Percentiles rank a stretch among this genome's conserved stretches.
Evolutionary conservation across 2,888 invertebrate species (phyloP).

Genomic region (Trypoxylon attenuatum): DNA sequence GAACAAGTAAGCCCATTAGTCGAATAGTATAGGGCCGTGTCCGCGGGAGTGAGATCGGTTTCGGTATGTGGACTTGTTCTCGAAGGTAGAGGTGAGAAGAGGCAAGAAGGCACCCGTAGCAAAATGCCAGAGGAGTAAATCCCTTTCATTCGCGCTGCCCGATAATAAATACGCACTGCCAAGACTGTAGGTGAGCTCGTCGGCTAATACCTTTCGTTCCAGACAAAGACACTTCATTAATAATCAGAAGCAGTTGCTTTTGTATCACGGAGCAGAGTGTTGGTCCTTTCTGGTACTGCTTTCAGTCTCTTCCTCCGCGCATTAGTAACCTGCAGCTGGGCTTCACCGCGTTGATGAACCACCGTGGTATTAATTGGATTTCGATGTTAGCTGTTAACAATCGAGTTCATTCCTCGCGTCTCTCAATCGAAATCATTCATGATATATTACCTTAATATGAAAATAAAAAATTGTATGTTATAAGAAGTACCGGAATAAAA

Average conservation of each 20-base stretch:
- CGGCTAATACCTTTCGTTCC: constrained; percentile 61
- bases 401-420: constrained; percentile 25
- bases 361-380: constrained; percentile 48
- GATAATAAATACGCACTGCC: constrained; percentile 56
- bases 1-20: background rate
- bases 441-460: too few relatives aligned
- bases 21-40: background rate
- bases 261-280: constrained; percentile 54
- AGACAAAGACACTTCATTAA: constrained; percentile 70
- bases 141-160: constrained; percentile 30
- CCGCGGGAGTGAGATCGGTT: background rate
- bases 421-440: too few relatives aligned
- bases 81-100: background rate
- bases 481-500: too few relatives aligned
- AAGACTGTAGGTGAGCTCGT: constrained; percentile 32
- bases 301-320: constrained; percentile 42
- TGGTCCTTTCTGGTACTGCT: background rate
- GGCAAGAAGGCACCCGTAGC: constrained; percentile 21
- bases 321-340: constrained; percentile 34
- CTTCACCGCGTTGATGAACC: constrained; percentile 46
- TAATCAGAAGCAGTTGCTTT: constrained; percentile 66
- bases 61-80: constrained; percentile 23
- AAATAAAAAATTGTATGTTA: too few relatives aligned
- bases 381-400: constrained; percentile 39
- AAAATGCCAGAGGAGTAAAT: constrained; percentile 51